These are phyloP conservation scores for Zaprionus inermis DNA, from an alignment of 1,140 invertebrate species.

Conservation along the genomic window DNA sequence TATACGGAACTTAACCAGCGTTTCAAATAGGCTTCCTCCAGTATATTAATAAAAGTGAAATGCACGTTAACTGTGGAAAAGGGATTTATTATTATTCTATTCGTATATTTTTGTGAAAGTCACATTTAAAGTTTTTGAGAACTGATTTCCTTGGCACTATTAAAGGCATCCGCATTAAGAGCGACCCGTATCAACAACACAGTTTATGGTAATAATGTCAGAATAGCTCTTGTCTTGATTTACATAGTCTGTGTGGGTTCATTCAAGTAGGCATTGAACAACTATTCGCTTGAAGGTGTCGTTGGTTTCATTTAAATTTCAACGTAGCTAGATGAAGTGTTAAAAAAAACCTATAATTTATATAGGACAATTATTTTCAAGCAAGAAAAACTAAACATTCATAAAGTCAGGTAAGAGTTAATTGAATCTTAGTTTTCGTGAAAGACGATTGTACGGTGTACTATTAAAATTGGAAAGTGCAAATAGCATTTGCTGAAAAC, in stretches of 20 bases:
- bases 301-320: conserved; percentile 2
- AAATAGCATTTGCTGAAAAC: conserved; percentile 7
- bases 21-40: background rate
- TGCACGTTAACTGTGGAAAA: background rate
- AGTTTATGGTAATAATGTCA: background rate
- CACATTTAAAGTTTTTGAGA: background rate
- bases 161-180: background rate
- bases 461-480: background rate
- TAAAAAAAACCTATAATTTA: no score
- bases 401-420: background rate
- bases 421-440: background rate
- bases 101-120: no score
- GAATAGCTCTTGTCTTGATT: background rate
- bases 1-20: background rate
- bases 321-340: conserved; percentile 2
- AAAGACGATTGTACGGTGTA: background rate
- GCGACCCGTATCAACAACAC: background rate
- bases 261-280: conserved; percentile 15
- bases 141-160: background rate
- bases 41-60: background rate
- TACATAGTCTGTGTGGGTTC: conserved; percentile 19
- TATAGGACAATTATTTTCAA: background rate
- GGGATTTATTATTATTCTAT: background rate
- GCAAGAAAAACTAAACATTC: background rate
- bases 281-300: background rate